Evolutionary conservation across 2,888 invertebrate genomes (phyloP), one percentile per base, ranked within the genome.

Genomic region (Anagyrus pseudococci): DNA sequence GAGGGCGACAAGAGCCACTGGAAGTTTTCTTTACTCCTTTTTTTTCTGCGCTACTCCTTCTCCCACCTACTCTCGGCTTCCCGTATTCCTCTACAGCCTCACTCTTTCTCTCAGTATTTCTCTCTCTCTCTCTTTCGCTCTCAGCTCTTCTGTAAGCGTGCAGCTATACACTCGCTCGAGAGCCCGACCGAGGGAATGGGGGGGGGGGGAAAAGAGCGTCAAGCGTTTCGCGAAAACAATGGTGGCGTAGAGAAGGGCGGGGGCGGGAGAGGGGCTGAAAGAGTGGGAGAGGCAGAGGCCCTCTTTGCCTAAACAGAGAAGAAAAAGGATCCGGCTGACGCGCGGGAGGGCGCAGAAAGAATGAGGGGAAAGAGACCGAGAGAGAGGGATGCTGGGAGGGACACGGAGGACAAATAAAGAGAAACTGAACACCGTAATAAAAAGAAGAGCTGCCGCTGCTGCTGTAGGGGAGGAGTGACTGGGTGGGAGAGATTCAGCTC

Each of bases 381-480:
- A 15, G 17, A 23, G 26, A 15, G 37, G 44, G 49, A n/a, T n/a
- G n/a, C n/a, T n/a, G n/a, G n/a, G n/a, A n/a, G n/a, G n/a, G n/a
- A n/a, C n/a, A n/a, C 19, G 50, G 46, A 63, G 54, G 54, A 58
- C 58, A 58, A 63, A 63, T 63, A 62, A 58, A 62, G 62, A 62
- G 62, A 62, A 62, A 62, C 58, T 53, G 62, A 62, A 54, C 58
- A 62, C 62, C 62, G 58, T 49, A 56, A 61, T 61, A 55, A 58
- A 61, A 60, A 64, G 65, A 62, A 58, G 65, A 55, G 55, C 17
- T n/a, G n/a, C n/a, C n/a, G n/a, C n/a, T n/a, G n/a, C n/a, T n/a
- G n/a, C n/a, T n/a, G 43, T 62, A 54, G 63, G 26, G 57, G 53
- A 44, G 53, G 44, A 49, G 52, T 40, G 46, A 20, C 2, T 52